phyloP scores from a whole-genome alignment of 2,888 invertebrate genomes.

The Himalopsyche kuldschensis region DNA sequence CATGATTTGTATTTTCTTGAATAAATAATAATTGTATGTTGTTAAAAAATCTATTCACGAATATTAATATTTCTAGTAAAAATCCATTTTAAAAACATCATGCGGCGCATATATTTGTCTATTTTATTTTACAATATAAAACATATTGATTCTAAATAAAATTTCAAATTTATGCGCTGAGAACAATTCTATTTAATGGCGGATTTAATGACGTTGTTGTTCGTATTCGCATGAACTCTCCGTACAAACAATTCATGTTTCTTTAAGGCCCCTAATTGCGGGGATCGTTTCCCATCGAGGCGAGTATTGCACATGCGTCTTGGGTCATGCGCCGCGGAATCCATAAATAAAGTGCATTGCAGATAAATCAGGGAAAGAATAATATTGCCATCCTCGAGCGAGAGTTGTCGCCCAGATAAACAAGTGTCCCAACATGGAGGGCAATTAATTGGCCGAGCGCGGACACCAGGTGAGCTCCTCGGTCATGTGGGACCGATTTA shows the following conservation, averaged over 20 bases:
- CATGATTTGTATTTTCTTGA: too few species aligned
- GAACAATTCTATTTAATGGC: too few species aligned
- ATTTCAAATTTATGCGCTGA: too few species aligned
- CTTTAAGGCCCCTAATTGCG: not conserved
- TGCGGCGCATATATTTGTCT: too few species aligned
- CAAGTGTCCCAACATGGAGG: slow-evolving; percentile 24
- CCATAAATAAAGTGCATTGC: slow-evolving; percentile 19
- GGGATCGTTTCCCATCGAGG: not conserved
- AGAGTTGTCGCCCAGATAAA: slow-evolving; percentile 20
- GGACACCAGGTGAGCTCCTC: not conserved
- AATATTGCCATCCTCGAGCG: slow-evolving; percentile 5
- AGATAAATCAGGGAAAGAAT: slow-evolving; percentile 8
- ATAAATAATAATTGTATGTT: too few species aligned
- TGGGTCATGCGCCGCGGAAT: not conserved
- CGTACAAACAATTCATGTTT: not conserved
- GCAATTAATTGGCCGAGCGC: slow-evolving; percentile 24
- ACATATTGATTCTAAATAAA: too few species aligned
- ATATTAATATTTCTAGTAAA: too few species aligned
- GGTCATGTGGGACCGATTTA: not conserved
- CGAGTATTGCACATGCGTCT: not conserved
- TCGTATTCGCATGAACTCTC: not conserved
- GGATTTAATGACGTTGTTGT: not conserved
- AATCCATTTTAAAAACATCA: too few species aligned
- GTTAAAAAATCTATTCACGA: too few species aligned
- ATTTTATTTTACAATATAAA: too few species aligned